A percentile compares a stretch with the other conserved stretches of the same genome.
These are phyloP conservation scores for Petrocephalus microphthalmus DNA, from an alignment of 2,113 vertebrate species.

Conservation along the genomic window DNA sequence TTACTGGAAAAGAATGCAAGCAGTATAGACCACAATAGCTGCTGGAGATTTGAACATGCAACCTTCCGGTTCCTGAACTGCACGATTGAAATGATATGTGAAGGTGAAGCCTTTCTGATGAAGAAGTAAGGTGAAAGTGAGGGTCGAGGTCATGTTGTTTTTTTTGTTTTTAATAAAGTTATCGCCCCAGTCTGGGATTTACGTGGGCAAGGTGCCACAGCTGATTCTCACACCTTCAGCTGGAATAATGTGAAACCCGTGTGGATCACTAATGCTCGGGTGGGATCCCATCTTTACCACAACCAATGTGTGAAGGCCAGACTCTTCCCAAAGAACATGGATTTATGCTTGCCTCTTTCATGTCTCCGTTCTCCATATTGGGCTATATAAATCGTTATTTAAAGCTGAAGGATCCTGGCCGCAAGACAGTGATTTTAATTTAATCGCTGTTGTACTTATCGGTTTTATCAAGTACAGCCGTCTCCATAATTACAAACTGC, in stretches of 20 bases:
- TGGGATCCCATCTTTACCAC: background rate
- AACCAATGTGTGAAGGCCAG: background rate
- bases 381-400: background rate
- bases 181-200: background rate
- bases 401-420: background rate
- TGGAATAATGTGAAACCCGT: background rate
- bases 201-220: too few species aligned
- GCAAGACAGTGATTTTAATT: constrained; percentile 1
- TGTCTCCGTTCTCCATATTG: background rate
- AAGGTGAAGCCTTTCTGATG: background rate
- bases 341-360: background rate
- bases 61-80: background rate
- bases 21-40: background rate
- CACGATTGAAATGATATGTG: background rate
- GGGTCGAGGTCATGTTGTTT: background rate
- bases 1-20: background rate
- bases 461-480: background rate
- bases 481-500: background rate
- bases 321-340: background rate
- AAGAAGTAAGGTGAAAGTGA: background rate
- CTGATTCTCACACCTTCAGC: background rate
- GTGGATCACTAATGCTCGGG: background rate
- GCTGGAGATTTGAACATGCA: background rate
- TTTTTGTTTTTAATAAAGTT: background rate
- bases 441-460: background rate